A percentile compares a stretch with the other conserved stretches of the same genome.
Evolutionary conservation across 1,140 invertebrate genomes (phyloP).

Genomic region (Bombus confusus): DNA sequence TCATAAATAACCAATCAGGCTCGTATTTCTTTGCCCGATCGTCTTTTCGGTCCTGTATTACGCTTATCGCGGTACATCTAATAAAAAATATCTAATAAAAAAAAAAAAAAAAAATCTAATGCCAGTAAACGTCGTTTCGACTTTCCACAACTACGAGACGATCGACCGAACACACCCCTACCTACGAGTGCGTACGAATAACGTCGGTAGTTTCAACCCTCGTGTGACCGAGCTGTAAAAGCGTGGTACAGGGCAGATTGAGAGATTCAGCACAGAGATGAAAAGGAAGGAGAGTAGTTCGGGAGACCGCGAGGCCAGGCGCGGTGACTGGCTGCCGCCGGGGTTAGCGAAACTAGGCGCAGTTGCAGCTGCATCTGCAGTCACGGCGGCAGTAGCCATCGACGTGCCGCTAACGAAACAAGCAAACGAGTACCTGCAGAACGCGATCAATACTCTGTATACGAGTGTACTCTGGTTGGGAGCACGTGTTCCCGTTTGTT

Average conservation of each 20-base stretch:
- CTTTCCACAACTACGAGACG: too few relatives aligned
- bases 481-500: constrained; percentile 71
- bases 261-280: background rate
- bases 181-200: background rate
- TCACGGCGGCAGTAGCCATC: constrained; percentile 50
- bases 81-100: too few relatives aligned
- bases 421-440: constrained; percentile 67
- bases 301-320: background rate
- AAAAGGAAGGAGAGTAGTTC: background rate
- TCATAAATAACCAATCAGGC: too few relatives aligned
- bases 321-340: background rate
- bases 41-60: too few relatives aligned
- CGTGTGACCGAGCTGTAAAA: background rate
- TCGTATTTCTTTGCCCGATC: too few relatives aligned
- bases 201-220: background rate
- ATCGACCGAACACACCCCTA: too few relatives aligned
- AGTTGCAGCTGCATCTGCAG: constrained; percentile 28
- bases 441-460: constrained; percentile 74
- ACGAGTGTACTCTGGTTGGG: constrained; percentile 53
- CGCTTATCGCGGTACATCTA: too few relatives aligned
- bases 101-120: too few relatives aligned
- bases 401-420: constrained; percentile 68
- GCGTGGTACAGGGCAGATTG: background rate
- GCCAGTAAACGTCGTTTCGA: too few relatives aligned
- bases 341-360: constrained; percentile 27